These are phyloP conservation scores for Otis tarda DNA, from an alignment of 2,113 vertebrate species.

Conservation along the genomic window DNA sequence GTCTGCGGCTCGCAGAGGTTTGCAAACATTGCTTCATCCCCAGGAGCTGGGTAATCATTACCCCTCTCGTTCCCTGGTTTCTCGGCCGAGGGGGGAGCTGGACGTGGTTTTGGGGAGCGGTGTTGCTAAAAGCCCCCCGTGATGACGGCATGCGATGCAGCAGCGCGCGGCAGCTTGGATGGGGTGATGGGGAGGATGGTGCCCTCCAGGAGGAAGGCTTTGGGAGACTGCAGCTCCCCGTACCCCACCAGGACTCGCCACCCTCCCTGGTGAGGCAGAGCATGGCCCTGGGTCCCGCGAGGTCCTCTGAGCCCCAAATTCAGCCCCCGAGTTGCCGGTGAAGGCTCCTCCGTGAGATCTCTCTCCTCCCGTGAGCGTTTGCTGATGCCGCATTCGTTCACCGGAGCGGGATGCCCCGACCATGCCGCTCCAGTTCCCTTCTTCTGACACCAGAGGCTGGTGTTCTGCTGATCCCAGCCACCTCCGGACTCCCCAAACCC, in stretches of 20 bases:
- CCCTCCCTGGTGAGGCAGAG: background rate
- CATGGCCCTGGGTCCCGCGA: rapidly evolving
- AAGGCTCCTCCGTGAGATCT: background rate
- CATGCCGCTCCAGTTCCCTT: rapidly evolving
- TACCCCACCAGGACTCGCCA: background rate
- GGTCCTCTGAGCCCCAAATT: background rate
- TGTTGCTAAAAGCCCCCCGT: rapidly evolving
- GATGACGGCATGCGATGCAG: rapidly evolving
- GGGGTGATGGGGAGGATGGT: background rate
- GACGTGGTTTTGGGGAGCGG: background rate
- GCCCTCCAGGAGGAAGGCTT: background rate
- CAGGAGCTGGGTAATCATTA: background rate
- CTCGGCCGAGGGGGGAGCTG: rapidly evolving
- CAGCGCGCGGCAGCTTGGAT: rapidly evolving
- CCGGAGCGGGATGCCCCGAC: rapidly evolving
- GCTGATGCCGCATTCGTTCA: rapidly evolving
- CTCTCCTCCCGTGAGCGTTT: rapidly evolving
- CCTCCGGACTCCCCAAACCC: background rate
- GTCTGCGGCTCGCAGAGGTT: background rate
- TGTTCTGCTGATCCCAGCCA: rapidly evolving
- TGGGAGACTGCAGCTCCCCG: rapidly evolving
- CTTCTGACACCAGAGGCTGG: rapidly evolving
- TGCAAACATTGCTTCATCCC: background rate
- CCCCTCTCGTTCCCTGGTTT: rapidly evolving
- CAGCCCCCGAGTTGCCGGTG: rapidly evolving